Evolutionary conservation across 2,113 vertebrate genomes (phyloP).

Genomic region (Gracilinanus agilis): DNA sequence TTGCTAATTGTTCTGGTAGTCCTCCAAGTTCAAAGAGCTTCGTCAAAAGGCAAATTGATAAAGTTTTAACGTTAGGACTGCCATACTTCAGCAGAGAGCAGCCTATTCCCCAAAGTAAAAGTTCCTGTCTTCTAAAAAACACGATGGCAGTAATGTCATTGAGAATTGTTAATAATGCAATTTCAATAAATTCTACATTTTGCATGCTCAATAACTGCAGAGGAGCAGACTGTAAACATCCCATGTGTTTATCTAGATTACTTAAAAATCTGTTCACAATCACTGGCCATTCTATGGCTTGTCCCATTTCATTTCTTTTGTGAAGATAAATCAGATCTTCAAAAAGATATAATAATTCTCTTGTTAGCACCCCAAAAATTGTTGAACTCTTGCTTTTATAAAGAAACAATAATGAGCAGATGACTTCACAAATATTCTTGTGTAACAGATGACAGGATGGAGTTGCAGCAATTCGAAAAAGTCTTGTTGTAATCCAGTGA

Average conservation of each 20-base stretch:
- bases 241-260: conserved; percentile 73
- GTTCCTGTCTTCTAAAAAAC: conserved; percentile 88
- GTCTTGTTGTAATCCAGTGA: conserved; percentile 94
- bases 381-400: conserved; percentile 90
- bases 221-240: conserved; percentile 88
- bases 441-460: conserved; percentile 92
- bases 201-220: conserved; percentile 86
- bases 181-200: conserved; percentile 90
- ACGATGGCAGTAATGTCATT: conserved; percentile 87
- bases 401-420: conserved; percentile 93
- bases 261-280: conserved; percentile 85
- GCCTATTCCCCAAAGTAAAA: conserved; percentile 88
- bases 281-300: conserved; percentile 87
- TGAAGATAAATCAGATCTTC: conserved; percentile 89
- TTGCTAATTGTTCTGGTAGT: conserved; percentile 88
- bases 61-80: conserved; percentile 84
- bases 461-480: conserved; percentile 92
- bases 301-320: conserved; percentile 72
- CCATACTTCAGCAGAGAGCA: conserved; percentile 90
- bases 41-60: conserved; percentile 87
- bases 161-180: conserved; percentile 86
- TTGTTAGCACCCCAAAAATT: conserved; percentile 89
- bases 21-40: conserved; percentile 89
- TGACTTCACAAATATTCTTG: conserved; percentile 88
- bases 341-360: conserved; percentile 89